Evolutionary conservation across 2,113 vertebrate species (phyloP), one percentile per base, ranked within the genome.

Genomic region (Chaetops frenatus): DNA sequence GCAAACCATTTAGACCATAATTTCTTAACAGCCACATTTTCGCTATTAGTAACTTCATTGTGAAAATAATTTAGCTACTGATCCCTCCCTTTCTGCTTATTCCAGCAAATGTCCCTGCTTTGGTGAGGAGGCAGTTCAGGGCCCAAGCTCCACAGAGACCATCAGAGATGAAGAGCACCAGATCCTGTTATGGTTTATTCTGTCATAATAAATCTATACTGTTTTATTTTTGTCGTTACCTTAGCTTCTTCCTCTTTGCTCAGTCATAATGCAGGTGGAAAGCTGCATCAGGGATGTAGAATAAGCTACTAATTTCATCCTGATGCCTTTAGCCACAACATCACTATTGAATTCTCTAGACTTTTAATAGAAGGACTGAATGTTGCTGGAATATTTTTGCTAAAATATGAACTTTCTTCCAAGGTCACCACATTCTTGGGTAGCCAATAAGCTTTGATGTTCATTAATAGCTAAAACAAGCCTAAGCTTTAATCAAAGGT

Each of bases 401-500:
- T 72, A 62, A 81, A 77, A 81, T 58, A 24, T 8, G 27, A 95
- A 64, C 33, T 85, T 44, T 65, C 21, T 87, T 88, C 28, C 42
- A n/a, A 90, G 56, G 45, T 62, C 67, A 81, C 35, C 7, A 2
- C 21, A 16, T 29, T 90, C 67, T 82, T 61, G 27, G 22, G 33
- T 65, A 69, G 40, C 11, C n/a, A 87, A 38, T 53, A 61, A 65
- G 16, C 33, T 72, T 51, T 80, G 67, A 79, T 72, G 31, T 24
- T 83, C 66, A 31, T 86, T 76, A 65, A 72, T 8, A 89, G 35
- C 6, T 6, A 88, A 94, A 96, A 76, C 48, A 79, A 93, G 72
- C 50, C 80, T 50, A 38, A 83, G 62, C 29, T 91, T 90, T 91
- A 93, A 85, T 79, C 87, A 94, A 86, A 96, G 90, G 90, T 96